Percentiles rank a stretch among this genome's conserved stretches.
These are phyloP conservation scores for Caenorhabditis wallacei DNA, from an alignment of 2,888 invertebrate species.

Conservation along the genomic window DNA sequence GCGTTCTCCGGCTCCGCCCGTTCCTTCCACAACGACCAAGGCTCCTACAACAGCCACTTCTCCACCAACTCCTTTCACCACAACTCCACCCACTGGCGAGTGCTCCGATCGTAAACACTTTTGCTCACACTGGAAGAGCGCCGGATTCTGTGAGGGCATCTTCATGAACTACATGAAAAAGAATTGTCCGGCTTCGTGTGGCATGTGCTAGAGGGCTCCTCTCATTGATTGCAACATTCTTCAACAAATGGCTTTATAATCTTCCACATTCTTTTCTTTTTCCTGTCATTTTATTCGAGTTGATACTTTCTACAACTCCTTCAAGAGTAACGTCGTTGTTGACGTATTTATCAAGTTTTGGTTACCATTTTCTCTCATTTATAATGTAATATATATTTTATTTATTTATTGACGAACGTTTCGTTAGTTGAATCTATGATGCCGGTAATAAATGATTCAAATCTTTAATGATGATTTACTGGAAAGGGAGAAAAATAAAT, in stretches of 20 bases:
- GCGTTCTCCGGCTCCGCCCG: conserved; percentile 66
- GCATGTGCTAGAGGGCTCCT: conserved; percentile 71
- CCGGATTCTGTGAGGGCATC: conserved; percentile 82
- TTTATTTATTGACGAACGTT: conserved; percentile 30
- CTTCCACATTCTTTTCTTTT: conserved; percentile 19
- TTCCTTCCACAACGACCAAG: conserved; percentile 24
- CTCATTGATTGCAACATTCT: conserved; percentile 2
- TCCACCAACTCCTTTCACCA: conserved; percentile 35
- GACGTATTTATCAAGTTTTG: conserved; percentile 27
- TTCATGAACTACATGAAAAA: conserved; percentile 82
- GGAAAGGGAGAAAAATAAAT: too few relatives aligned
- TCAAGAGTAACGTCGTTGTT: conserved; percentile 58
- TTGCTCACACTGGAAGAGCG: conserved; percentile 81
- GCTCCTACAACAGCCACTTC: conserved; percentile 33
- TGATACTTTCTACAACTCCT: conserved; percentile 29
- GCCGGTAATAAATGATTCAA: conserved; percentile 24
- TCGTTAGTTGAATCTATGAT: conserved; percentile 27
- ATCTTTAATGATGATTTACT: too few relatives aligned
- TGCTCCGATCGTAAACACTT: conserved; percentile 81
- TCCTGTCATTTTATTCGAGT: neutral
- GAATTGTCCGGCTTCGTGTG: conserved; percentile 80
- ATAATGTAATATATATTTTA: conserved; percentile 5
- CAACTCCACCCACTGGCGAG: conserved; percentile 50
- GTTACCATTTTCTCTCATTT: conserved; percentile 4
- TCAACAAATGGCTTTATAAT: conserved; percentile 11